Evolutionary conservation across 2,797 vertebrate species (phyloP).

Genomic region (Philypnodon macrostomus): DNA sequence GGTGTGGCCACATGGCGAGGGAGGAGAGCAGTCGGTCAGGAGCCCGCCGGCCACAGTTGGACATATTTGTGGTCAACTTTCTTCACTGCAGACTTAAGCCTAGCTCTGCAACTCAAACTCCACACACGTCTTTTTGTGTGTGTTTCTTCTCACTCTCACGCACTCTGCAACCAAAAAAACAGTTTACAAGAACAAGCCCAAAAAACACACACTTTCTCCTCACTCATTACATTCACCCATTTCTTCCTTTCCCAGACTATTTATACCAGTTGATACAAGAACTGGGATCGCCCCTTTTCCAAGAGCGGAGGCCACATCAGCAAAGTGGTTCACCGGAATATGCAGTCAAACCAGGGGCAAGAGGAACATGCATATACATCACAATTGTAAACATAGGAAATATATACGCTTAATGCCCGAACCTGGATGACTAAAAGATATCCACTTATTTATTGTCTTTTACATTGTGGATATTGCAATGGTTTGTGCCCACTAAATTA

Average conservation of each 20-base stretch:
- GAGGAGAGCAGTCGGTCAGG: constrained; percentile 77
- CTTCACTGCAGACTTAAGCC: constrained; percentile 55
- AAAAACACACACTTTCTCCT: constrained; percentile 54
- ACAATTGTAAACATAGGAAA: too few species aligned
- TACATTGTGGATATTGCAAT: too few species aligned
- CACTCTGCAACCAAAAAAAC: constrained; percentile 19
- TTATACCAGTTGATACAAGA: constrained; percentile 57
- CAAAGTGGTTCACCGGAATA: constrained; percentile 61
- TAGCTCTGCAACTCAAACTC: constrained; percentile 8
- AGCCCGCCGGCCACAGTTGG: constrained; percentile 74
- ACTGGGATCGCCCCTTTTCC: constrained; percentile 49
- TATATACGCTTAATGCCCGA: too few species aligned
- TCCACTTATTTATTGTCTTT: too few species aligned
- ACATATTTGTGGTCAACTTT: constrained; percentile 80
- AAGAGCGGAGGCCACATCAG: constrained; percentile 61
- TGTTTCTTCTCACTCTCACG: constrained; percentile 20
- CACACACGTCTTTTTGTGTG: constrained; percentile 9
- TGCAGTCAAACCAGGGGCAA: constrained; percentile 52
- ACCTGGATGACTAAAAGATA: too few species aligned
- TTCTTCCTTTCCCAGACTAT: constrained; percentile 51
- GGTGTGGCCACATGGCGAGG: constrained; percentile 64
- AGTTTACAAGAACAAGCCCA: constrained; percentile 37
- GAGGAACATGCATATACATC: constrained; percentile 40
- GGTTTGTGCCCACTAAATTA: too few species aligned
- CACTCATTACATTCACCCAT: constrained; percentile 32